These are phyloP conservation scores for Chaenogobius annularis DNA, from an alignment of 2,113 vertebrate species.

Conservation along the genomic window DNA sequence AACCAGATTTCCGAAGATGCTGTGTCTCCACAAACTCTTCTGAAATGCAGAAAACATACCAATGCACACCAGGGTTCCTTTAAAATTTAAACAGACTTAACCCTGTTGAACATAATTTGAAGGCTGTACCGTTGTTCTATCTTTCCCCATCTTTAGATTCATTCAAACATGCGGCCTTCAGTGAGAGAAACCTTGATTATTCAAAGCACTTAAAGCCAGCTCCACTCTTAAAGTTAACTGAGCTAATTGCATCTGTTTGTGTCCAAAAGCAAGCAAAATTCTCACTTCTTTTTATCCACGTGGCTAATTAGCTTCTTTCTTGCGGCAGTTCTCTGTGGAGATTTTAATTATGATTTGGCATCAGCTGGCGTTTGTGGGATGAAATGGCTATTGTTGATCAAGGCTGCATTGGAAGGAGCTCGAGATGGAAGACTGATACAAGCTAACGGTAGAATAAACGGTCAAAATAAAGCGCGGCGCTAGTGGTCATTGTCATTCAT, in stretches of 20 bases:
- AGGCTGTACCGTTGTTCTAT: slow-evolving; percentile 7
- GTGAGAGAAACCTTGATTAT: slow-evolving; percentile 37
- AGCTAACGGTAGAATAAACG: slow-evolving; percentile 29
- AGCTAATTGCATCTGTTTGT: slow-evolving; percentile 43
- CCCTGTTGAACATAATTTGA: not conserved
- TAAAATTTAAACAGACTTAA: not conserved
- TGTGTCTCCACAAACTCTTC: too few species aligned
- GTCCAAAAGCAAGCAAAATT: slow-evolving; percentile 30
- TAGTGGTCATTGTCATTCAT: slow-evolving; percentile 35
- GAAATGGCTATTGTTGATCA: slow-evolving; percentile 69
- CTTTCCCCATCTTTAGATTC: slow-evolving; percentile 47
- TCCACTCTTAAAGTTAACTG: slow-evolving; percentile 20
- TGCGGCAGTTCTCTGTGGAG: slow-evolving; percentile 57
- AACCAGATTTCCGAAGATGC: too few species aligned
- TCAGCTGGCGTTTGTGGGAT: slow-evolving; percentile 57
- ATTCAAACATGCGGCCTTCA: slow-evolving; percentile 31
- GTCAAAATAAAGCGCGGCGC: not conserved
- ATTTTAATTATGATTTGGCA: slow-evolving; percentile 78
- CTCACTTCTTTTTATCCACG: slow-evolving; percentile 50
- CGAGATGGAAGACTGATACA: slow-evolving; percentile 44
- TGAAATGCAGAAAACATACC: too few species aligned
- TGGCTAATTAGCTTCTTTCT: slow-evolving; percentile 68
- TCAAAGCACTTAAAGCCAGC: not conserved
- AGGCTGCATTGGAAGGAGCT: slow-evolving; percentile 58
- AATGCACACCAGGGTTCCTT: not conserved